Percentiles rank a stretch among this genome's conserved stretches.
phyloP scores from a whole-genome alignment of 2,888 invertebrate species.

The Coremacera marginata region DNA sequence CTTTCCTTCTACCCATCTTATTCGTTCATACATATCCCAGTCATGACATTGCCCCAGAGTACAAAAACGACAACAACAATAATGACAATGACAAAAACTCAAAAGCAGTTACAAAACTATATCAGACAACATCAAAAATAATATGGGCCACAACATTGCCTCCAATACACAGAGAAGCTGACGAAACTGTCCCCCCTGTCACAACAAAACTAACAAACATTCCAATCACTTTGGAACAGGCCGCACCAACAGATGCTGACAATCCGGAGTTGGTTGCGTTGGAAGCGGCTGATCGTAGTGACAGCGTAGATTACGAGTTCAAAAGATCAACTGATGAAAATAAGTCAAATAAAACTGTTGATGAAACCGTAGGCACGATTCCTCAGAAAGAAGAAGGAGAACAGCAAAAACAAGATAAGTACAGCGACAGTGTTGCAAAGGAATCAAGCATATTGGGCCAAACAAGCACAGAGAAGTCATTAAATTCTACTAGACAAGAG shows the following conservation, averaged over 20 bases:
- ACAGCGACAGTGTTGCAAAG: background rate
- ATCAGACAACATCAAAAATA: constrained; percentile 56
- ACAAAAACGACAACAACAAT: constrained; percentile 51
- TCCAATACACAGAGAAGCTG: constrained; percentile 7
- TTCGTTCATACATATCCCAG: constrained; percentile 62
- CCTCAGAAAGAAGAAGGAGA: background rate
- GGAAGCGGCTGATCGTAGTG: background rate
- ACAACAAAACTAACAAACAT: background rate
- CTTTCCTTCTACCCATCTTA: constrained; percentile 47
- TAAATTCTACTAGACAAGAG: constrained; percentile 32
- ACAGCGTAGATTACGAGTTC: constrained; percentile 42
- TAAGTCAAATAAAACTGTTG: constrained; percentile 27
- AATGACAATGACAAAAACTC: constrained; percentile 39
- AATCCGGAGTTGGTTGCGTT: background rate
- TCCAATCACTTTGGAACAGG: background rate
- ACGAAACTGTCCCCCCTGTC: background rate
- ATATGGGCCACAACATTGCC: constrained; percentile 55
- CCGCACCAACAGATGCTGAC: constrained; percentile 9
- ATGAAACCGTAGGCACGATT: constrained; percentile 14
- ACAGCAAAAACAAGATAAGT: background rate
- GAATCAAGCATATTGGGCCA: background rate
- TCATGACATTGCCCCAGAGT: constrained; percentile 53
- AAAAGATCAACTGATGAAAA: constrained; percentile 50
- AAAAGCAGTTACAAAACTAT: constrained; percentile 52
- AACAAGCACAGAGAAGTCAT: background rate